Base-by-base conservation (phyloP, 1,140 invertebrate species). In the Holcopasites calliopsidis region DNA sequence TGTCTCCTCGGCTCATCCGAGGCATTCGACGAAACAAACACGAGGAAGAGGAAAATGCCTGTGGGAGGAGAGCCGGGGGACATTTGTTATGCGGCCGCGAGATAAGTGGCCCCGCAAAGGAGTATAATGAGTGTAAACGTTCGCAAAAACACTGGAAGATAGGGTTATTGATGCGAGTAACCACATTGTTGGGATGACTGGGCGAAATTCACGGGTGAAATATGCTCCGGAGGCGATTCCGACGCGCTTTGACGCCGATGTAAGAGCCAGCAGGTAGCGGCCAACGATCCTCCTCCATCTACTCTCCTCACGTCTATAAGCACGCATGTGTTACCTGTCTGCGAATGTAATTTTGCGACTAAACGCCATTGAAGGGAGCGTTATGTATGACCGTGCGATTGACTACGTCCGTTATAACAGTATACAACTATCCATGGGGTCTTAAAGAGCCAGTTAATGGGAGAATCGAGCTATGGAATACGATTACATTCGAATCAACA, bases 101-200 rank as follows among this genome's bases (percentile, higher is more conserved):
- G 44, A 65, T 65, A 65, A 65, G 31, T 50, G 44, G 28, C 31
- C 21, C 21, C 8, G 44, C 31, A 16, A 65, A 65, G 13, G 18
- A 50, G 44, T 65, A 65, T 50, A 65, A 65, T 65, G 44, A 50
- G 62, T 35, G 44, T 65, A 65, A 65, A 65, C 44, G 44, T 50
- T 33, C 5, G 44, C 44, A 65, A 65, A 65, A 65, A 65, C 62
- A 49, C n/a, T 35, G 62, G 62, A 65, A 50, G 44, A 65, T 11
- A 16, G 28, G 44, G 21, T 64, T 64, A 64, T 64, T 64, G 61
- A 64, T 64, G 61, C 42, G 28, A 65, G 44, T 47, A 65, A 50
- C 44, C 44, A 50, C 62, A 65, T 65, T 65, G 62, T 65, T 65
- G 31, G 31, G 50, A 65, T 65, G 62, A 65, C 44, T 65, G 21